phyloP scores from a whole-genome alignment of 2,113 vertebrate species.

The Noturus placidus region DNA sequence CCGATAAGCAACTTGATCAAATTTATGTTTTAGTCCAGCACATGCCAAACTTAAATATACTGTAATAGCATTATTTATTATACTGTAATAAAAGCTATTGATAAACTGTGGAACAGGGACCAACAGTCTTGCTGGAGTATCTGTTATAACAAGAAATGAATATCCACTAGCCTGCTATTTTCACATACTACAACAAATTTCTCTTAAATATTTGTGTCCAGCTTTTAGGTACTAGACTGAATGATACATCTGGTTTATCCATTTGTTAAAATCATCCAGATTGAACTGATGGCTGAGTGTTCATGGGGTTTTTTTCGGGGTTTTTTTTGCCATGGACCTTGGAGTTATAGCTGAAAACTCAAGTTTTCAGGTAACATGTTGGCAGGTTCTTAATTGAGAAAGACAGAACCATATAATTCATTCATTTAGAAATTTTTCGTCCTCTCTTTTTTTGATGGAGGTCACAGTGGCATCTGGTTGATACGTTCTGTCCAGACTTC shows the following conservation, averaged over 20 bases:
- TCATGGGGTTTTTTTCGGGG: neutral
- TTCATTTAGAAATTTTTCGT: neutral
- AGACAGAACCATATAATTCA: neutral
- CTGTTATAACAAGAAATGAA: slow-evolving; percentile 15
- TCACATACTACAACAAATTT: neutral
- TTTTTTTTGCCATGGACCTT: no score
- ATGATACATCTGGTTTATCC: neutral
- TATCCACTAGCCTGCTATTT: neutral
- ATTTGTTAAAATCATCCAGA: neutral
- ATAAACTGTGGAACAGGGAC: slow-evolving; percentile 6
- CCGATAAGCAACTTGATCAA: slow-evolving; percentile 31
- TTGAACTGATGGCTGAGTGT: neutral
- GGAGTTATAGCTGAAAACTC: neutral
- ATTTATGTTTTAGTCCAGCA: slow-evolving; percentile 12
- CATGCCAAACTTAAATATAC: neutral
- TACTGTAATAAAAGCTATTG: slow-evolving; percentile 28
- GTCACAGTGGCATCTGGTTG: neutral
- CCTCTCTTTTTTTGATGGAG: neutral
- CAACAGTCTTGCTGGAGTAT: neutral
- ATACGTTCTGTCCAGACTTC: neutral
- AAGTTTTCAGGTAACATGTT: neutral
- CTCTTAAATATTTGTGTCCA: neutral
- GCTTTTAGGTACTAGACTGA: no score
- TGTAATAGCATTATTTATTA: slow-evolving; percentile 40
- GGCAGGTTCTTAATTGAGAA: neutral